Evolutionary conservation across 2,888 invertebrate genomes (phyloP), one percentile per base, ranked within the genome.

Genomic region (Mellilla xanthometata): DNA sequence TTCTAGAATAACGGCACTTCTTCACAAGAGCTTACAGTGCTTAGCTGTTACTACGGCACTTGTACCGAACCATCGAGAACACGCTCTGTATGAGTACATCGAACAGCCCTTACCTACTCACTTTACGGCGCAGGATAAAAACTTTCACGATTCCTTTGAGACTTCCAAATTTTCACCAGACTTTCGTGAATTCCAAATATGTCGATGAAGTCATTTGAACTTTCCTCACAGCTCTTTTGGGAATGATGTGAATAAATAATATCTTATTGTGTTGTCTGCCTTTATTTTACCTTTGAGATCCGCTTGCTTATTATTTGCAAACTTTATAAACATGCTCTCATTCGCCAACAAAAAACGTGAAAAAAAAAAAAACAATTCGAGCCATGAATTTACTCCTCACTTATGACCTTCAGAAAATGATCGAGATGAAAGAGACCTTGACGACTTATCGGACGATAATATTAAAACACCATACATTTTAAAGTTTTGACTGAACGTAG

Each of bases 351-450:
- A 19, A 19, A 19, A 1, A 19, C 2, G 15, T 1, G 15, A 1
- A 19, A 1, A n/a, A 19, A 19, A 19, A 19, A 19, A 3, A 15
- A 15, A 15, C 15, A 19, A 1, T 19, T 19, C 4, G 6, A 19
- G 6, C 15, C 15, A 6, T 19, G 15, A 19, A 19, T 19, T 19
- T 19, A 5, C 6, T 4, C 31, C 10, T n/a, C 7, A 12, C 23
- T 36, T 44, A 9, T 8, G 8, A 33, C 9, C 4, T 45, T 29
- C 13, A 12, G 36, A 38, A 32, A 41, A n/a, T n/a, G n/a, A n/a
- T n/a, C n/a, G n/a, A 31, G 29, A 33, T 13, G 24, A 15, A 28
- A 36, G 36, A 47, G 47, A 41, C 47, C 47, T 47, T 47, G 36
- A 28, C 15, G 23, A 5, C 34, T 35, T 45, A 39, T 45, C 29